phyloP scores from a whole-genome alignment of 2,113 vertebrate species.

The Rhinolophus sinicus region DNA sequence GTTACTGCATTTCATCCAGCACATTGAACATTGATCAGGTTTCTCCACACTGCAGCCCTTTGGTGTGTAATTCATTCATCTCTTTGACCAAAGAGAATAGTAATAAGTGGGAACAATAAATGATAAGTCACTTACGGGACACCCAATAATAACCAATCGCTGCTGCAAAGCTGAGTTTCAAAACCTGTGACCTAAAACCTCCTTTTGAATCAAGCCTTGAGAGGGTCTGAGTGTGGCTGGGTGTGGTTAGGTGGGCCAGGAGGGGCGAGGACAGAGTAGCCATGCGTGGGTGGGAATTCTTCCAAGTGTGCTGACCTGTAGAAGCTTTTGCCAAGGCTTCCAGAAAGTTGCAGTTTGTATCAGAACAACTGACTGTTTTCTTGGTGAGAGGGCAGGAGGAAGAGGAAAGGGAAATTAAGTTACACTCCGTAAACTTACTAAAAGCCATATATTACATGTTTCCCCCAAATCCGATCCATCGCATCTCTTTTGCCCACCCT shows the following conservation, averaged over 20 bases:
- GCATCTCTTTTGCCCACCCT: neutral
- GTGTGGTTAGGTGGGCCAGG: neutral
- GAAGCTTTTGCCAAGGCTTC: neutral
- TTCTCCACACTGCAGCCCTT: neutral
- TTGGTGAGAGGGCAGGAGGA: fast-evolving
- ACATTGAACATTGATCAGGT: neutral
- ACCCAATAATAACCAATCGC: neutral
- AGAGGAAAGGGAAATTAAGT: neutral
- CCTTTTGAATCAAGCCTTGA: neutral
- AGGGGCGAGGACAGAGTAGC: too few species aligned
- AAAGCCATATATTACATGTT: neutral
- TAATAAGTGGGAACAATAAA: neutral
- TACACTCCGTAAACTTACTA: neutral
- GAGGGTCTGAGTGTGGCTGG: neutral
- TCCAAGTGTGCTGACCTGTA: neutral
- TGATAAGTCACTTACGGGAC: neutral
- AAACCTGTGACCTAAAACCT: neutral
- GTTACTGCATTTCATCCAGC: neutral
- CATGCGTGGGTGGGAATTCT: neutral
- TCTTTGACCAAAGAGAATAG: neutral
- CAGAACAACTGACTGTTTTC: neutral
- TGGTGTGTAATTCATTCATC: conserved; percentile 31
- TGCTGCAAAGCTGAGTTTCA: conserved; percentile 7
- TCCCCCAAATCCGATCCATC: neutral
- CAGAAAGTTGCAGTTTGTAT: neutral